Evolutionary conservation across 2,888 invertebrate species (phyloP), one percentile per base, ranked within the genome.

Genomic region (Acleris cristana): DNA sequence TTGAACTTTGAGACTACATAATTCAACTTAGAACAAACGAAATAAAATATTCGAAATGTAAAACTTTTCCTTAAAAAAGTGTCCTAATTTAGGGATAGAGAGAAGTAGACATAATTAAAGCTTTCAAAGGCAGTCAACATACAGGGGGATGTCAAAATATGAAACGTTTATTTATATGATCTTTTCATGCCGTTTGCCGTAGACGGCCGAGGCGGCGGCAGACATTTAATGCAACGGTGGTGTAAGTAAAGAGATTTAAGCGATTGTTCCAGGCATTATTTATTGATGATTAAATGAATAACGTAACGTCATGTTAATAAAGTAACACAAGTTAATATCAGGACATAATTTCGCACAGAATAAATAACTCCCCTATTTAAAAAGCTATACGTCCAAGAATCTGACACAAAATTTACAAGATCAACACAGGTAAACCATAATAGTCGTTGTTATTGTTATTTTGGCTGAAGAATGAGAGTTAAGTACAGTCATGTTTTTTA

Each of bases 161-260:
- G 62, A 70, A 66, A 69, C 58, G 76, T 75, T 77, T 79, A 81
- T 82, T 77, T 73, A 80, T 79, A 80, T 76, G 72, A 61, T 76
- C 75, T 72, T 74, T 73, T 76, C 71, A 75, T 73, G 69, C 71
- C 70, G 63, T 58, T 70, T 70, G 52, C 73, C 6, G 56, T 60
- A 44, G 55, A 73, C 72, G 77, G 78, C 76, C 75, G 73, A 71
- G 81, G 76, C 76, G 75, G 64, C 71, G 69, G 74, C 75, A 71
- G 72, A 55, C 65, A 60, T 65, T 70, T 63, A 54, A 59, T 61
- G 48, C 64, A n/a, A 26, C 26, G 26, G 51, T 23, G 54, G 51
- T 65, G 16, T 19, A 70, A 63, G 54, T 49, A 3, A 23, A 21
- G n/a, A 40, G 58, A 48, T 34, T 3, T 40, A 40, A 26, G 63